These are phyloP conservation scores for Aurelia sp. DNA, from an alignment of 30 jellyfish, hydroid and myxozoan genomes.

Conservation along the genomic window DNA sequence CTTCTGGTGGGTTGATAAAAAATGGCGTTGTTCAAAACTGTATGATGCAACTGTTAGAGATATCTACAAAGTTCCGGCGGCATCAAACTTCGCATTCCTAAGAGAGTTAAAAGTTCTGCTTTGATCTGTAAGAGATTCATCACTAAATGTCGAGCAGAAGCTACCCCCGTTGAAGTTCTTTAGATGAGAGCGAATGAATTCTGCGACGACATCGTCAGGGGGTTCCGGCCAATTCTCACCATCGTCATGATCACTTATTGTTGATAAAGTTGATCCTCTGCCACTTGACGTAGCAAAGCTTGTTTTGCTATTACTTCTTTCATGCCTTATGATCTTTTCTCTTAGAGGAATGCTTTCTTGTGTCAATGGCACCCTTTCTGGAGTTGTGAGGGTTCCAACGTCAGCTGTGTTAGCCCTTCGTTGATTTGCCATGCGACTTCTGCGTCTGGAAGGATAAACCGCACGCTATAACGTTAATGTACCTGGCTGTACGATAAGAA, in stretches of 20 bases:
- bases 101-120: slow-evolving; percentile 20
- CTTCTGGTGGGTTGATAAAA: no score
- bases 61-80: slow-evolving; percentile 45
- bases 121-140: slow-evolving; percentile 25
- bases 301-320: slow-evolving; percentile 48
- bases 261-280: slow-evolving; percentile 62
- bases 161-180: slow-evolving; percentile 63
- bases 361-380: slow-evolving; percentile 42
- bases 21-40: no score
- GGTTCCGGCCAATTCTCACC: slow-evolving; percentile 79
- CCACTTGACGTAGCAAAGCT: slow-evolving; percentile 69
- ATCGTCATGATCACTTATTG: slow-evolving; percentile 52
- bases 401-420: slow-evolving; percentile 57
- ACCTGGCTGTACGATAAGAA: no score
- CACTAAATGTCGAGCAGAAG: slow-evolving; percentile 49
- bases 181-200: slow-evolving; percentile 56
- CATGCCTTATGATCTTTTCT: slow-evolving; percentile 28
- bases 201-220: slow-evolving; percentile 64
- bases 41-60: no score
- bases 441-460: slow-evolving; percentile 28
- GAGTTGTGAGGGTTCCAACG: slow-evolving; percentile 51
- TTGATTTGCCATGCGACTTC: slow-evolving; percentile 29
- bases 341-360: no score
- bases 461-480: no score
- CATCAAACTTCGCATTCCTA: slow-evolving; percentile 26